Conservation (phyloP, 1,140 invertebrate species). For the Drosophila saltans region DNA sequence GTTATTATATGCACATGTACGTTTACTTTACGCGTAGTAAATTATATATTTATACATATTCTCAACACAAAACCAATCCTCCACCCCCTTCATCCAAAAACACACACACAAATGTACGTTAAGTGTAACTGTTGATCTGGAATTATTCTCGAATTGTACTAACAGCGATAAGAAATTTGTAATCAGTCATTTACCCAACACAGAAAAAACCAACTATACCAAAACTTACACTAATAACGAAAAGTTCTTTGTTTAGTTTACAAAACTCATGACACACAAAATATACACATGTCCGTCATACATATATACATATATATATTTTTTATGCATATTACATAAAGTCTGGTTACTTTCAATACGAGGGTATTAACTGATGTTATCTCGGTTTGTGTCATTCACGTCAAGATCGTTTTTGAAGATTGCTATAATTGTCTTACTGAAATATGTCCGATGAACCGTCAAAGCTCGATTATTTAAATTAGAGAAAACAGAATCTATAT, state of each 20-base stretch:
- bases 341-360: not conserved
- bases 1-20: constrained; percentile 65
- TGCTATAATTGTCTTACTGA: not conserved
- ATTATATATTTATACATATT: constrained; percentile 52
- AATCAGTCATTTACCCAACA: constrained; percentile 51
- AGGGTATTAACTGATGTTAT: not conserved
- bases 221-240: constrained; percentile 48
- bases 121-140: constrained; percentile 64
- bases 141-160: constrained; percentile 65
- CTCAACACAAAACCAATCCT: constrained; percentile 27
- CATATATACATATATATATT: constrained; percentile 32
- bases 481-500: too few species aligned
- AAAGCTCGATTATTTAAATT: not conserved
- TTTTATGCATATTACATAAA: constrained; percentile 6
- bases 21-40: constrained; percentile 53
- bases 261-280: constrained; percentile 43
- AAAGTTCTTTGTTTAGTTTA: constrained; percentile 48
- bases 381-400: too few species aligned
- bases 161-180: constrained; percentile 63
- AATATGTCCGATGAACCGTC: not conserved
- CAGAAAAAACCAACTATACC: constrained; percentile 22
- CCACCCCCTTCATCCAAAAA: constrained; percentile 28
- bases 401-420: too few species aligned
- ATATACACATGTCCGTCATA: constrained; percentile 15
- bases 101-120: constrained; percentile 56